Percentiles rank a stretch among this genome's conserved stretches.
Conservation (phyloP, 2,113 vertebrate genomes). For the Synchiropus splendidus region DNA sequence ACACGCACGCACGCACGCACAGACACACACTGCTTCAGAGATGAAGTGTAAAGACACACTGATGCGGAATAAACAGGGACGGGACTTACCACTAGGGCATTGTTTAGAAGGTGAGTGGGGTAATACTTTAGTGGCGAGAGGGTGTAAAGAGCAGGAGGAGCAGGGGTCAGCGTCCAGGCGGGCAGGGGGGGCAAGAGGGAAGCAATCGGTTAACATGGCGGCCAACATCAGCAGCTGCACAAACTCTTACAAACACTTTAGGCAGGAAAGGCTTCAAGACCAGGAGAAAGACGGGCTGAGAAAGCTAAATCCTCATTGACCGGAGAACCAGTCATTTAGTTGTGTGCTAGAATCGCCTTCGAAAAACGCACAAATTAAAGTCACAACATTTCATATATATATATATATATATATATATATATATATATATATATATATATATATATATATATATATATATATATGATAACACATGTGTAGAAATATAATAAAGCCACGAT, state of each 20-base stretch:
- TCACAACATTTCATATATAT: too few species aligned
- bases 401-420: conserved; percentile 10
- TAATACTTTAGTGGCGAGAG: conserved; percentile 67
- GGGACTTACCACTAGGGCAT: conserved; percentile 69
- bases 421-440: too few species aligned
- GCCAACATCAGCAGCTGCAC: conserved; percentile 45
- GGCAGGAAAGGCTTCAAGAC: neutral
- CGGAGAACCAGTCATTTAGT: too few species aligned
- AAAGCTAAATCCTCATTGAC: too few species aligned
- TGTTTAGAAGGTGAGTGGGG: conserved; percentile 70
- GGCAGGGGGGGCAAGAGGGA: conserved; percentile 60
- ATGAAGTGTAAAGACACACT: conserved; percentile 29
- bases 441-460: too few species aligned
- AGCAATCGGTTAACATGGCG: conserved; percentile 63
- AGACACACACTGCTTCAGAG: conserved; percentile 11
- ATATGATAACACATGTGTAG: too few species aligned
- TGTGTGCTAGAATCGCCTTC: too few species aligned
- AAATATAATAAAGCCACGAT: too few species aligned
- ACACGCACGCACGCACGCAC: neutral
- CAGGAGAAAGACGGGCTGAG: neutral
- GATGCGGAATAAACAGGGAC: conserved; percentile 54
- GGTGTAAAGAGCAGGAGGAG: conserved; percentile 63
- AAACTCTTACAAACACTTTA: conserved; percentile 26
- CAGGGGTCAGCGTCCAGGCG: conserved; percentile 65
- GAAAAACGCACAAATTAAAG: too few species aligned